Evolutionary conservation across 2,888 invertebrate genomes (phyloP), one percentile per base, ranked within the genome.

Genomic region (Drosophila fulvimacula): DNA sequence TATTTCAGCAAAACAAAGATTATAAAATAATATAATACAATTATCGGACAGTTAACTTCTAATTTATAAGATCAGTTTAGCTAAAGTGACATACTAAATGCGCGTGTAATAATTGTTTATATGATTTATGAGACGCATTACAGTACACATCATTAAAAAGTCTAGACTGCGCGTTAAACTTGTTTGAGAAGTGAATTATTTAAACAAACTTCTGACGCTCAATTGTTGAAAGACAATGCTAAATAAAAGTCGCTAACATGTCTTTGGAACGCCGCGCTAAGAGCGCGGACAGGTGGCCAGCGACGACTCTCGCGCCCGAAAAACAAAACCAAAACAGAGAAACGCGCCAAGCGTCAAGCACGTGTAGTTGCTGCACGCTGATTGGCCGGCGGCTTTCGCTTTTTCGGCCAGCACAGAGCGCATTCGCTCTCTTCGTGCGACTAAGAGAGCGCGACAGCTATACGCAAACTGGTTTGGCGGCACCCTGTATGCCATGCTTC

Each of bases 371-470:
- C 55, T 15, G 36, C 5, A 21, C 19, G 68, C 58, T 71, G 82
- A 88, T 85, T 85, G 89, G 89, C 44, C 68, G 61, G 27, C 42
- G 73, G 85, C 85, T 85, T 85, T 85, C 88, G 87, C 84, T 86
- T 86, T 86, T 88, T 73, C 81, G 83, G 83, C 44, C 46, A 46
- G 48, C 67, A 51, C 62, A 72, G 79, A 79, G 70, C 69, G 73
- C 27, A 13, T 15, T 38, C n/a, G 42, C 42, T 32, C 66, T 42
- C 65, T 77, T 58, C 41, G 9, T 1, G 19, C 5, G 5, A 2
- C 5, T 27, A 70, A 70, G 56, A 76, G 76, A 62, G 73, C 34
- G 27, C 3, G 30, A 41, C 78, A 69, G 76, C 81, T 68, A 86
- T 80, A 69, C 19, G 21, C 6, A 10, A 38, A 38, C 52, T 52